A percentile compares a stretch with the other conserved stretches of the same genome.
Conservation (phyloP, 2,113 vertebrate genomes). For the Anguilla japonica region DNA sequence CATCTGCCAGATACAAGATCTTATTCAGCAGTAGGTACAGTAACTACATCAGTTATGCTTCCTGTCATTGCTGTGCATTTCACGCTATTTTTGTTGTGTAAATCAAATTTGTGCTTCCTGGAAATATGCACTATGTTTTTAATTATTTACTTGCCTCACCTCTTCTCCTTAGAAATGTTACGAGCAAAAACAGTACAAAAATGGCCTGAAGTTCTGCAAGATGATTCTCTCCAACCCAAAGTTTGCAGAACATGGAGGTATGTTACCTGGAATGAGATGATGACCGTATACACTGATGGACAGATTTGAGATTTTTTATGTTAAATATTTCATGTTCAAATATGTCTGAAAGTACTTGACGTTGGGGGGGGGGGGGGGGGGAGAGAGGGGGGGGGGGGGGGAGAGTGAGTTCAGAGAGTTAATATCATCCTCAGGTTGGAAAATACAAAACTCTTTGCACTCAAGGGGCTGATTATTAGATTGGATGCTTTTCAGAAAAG, state of each 20-base stretch:
- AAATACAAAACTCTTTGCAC: too few relatives aligned
- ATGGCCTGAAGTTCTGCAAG: slow-evolving; percentile 98
- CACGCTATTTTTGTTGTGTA: not conserved
- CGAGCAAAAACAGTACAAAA: slow-evolving; percentile 99
- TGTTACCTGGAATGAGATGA: not conserved
- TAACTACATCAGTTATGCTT: not conserved
- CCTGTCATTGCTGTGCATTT: not conserved
- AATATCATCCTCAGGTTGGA: too few relatives aligned
- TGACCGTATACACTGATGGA: not conserved
- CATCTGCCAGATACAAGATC: not conserved
- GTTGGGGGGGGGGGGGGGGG: not conserved
- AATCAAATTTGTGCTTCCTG: not conserved
- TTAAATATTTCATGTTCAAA: not conserved
- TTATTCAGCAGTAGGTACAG: not conserved
- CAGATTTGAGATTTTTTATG: not conserved
- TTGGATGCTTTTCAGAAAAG: too few relatives aligned
- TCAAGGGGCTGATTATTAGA: too few relatives aligned
- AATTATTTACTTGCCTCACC: not conserved
- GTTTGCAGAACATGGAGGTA: slow-evolving; percentile 98
- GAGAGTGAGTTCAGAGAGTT: too few relatives aligned
- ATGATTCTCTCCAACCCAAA: slow-evolving; percentile 98
- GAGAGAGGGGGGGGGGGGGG: too few relatives aligned
- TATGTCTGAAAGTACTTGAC: not conserved
- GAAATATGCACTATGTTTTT: not conserved
- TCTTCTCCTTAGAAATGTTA: slow-evolving; percentile 84